Evolutionary conservation across 2,888 invertebrate genomes (phyloP), one percentile per base, ranked within the genome.

Genomic region (Orchesella flavescens): DNA sequence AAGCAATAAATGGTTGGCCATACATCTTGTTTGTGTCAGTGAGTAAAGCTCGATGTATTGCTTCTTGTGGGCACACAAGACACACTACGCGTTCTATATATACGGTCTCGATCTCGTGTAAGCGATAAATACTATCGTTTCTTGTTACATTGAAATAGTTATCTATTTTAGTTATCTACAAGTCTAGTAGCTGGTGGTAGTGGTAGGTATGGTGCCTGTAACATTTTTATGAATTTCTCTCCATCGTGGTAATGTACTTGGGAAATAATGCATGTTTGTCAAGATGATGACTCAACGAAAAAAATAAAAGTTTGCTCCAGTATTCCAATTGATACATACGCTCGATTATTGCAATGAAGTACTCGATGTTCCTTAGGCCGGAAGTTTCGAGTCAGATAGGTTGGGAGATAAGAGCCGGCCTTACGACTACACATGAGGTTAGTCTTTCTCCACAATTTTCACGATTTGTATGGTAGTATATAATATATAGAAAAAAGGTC

Each of bases 201-300:
- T n/a, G n/a, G n/a, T n/a, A n/a, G n/a, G 49, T 12, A 13, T 17
- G 53, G 53, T 53, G 53, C 9, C n/a, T 17, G 3, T n/a, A 53
- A 53, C 17, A n/a, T 53, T 53, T 53, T 53, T 53, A 53, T 53
- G 53, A 53, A 53, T 5, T 53, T 17, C 17, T 17, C 53, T 53
- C 1, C 53, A n/a, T 24, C 69, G n/a, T 19, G 57, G 57, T 77
- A 78, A 71, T 78, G 61, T 71, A 68, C 23, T 76, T 15, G 77
- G 77, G 77, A 78, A 72, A 66, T 80, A 80, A 80, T 80, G 80
- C 66, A 80, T 55, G 59, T 73, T 80, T 73, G 66, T 80, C 80
- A 80, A 80, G 71, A 73, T 63, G 77, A 77, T 79, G 80, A 80
- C 65, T 80, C 72, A 68, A 68, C 80, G 55, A 46, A 68, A 80